Evolutionary conservation across 2,888 invertebrate species (phyloP).

Genomic region (Eudasyphora cyanicolor): DNA sequence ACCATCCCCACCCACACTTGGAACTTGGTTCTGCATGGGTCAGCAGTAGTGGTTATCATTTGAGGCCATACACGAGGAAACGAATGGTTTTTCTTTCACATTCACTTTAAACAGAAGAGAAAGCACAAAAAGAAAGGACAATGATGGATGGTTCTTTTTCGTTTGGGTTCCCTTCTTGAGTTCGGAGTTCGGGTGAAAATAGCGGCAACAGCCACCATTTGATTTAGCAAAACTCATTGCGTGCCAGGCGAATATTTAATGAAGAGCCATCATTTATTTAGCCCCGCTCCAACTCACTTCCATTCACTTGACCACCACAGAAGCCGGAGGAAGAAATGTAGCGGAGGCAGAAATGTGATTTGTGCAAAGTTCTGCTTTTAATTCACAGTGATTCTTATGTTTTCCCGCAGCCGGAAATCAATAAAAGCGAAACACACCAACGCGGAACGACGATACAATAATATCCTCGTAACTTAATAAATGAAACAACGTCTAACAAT

Average conservation of each 20-base stretch:
- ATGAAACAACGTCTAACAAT: not conserved
- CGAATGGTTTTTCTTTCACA: not conserved
- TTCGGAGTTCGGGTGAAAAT: not conserved
- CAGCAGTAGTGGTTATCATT: constrained; percentile 11
- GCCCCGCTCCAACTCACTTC: not conserved
- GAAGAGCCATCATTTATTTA: constrained; percentile 41
- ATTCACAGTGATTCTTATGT: constrained; percentile 44
- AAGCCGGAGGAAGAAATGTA: constrained; percentile 15
- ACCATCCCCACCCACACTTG: not conserved
- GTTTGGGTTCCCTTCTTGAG: not conserved
- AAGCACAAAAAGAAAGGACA: not conserved
- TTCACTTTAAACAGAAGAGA: not conserved
- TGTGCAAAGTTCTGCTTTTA: constrained; percentile 28
- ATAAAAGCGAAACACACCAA: not conserved
- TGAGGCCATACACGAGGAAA: not conserved
- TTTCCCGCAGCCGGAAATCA: constrained; percentile 26
- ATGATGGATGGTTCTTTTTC: constrained; percentile 21
- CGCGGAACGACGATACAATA: constrained; percentile 10
- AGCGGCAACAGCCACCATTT: not conserved
- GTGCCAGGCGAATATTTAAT: constrained; percentile 60
- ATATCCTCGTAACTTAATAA: not conserved
- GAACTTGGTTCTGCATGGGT: not conserved
- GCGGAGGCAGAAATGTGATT: constrained; percentile 30
- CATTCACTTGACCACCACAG: constrained; percentile 29
- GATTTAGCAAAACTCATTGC: constrained; percentile 54